These are phyloP conservation scores for Rhizoglyphus robini DNA, from an alignment of 1,140 invertebrate genomes.

Conservation along the genomic window DNA sequence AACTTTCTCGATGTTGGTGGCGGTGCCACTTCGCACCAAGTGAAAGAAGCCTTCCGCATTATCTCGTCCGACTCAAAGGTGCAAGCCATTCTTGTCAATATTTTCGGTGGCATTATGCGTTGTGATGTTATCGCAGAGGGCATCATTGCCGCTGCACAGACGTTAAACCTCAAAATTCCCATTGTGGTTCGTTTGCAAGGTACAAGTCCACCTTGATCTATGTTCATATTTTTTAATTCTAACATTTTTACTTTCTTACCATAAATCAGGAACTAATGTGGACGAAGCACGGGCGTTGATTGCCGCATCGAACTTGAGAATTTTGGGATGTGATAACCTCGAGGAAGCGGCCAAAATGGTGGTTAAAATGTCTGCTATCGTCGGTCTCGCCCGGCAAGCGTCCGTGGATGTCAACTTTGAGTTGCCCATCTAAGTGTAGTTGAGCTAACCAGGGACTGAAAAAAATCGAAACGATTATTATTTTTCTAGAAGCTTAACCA, in stretches of 20 bases:
- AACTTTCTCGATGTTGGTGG: constrained; percentile 95
- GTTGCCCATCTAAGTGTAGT: constrained; percentile 53
- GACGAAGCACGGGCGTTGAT: constrained; percentile 83
- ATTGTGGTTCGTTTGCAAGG: constrained; percentile 77
- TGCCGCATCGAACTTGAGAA: constrained; percentile 67
- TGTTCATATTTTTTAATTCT: not conserved
- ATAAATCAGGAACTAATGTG: constrained; percentile 67
- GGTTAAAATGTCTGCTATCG: constrained; percentile 87
- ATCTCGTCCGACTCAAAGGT: constrained; percentile 58
- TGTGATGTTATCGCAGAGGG: constrained; percentile 93
- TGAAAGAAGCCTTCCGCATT: constrained; percentile 87
- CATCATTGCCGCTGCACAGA: constrained; percentile 67
- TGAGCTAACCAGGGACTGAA: not conserved
- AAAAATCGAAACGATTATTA: too few species aligned
- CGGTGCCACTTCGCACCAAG: constrained; percentile 65
- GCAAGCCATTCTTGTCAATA: constrained; percentile 48
- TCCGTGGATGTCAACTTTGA: constrained; percentile 94
- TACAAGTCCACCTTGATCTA: constrained; percentile 19
- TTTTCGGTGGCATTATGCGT: constrained; percentile 73
- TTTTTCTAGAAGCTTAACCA: not conserved
- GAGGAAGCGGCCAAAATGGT: constrained; percentile 88
- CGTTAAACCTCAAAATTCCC: constrained; percentile 69
- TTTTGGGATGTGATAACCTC: constrained; percentile 86
- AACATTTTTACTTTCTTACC: constrained; percentile 3
- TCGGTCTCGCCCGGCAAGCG: constrained; percentile 74